Evolutionary conservation across 1,140 invertebrate species (phyloP).

Genomic region (Drosophila mauritiana): DNA sequence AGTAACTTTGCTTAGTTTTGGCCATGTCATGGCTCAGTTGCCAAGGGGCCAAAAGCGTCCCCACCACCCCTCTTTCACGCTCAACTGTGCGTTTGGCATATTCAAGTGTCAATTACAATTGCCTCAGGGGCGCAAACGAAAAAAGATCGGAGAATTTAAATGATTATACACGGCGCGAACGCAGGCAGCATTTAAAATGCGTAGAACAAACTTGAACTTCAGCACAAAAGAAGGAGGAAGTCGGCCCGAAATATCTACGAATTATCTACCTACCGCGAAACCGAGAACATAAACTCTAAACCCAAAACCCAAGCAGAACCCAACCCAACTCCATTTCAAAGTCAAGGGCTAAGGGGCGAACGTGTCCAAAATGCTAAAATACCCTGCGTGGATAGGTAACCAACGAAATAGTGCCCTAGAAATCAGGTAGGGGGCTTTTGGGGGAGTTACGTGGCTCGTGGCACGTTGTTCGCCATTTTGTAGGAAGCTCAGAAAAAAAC

Average conservation of each 20-base stretch:
- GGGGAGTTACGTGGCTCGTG: constrained; percentile 68
- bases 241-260: constrained; percentile 18
- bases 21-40: constrained; percentile 74
- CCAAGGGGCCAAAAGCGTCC: constrained; percentile 35
- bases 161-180: constrained; percentile 52
- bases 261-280: constrained; percentile 25
- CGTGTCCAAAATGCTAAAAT: constrained; percentile 55
- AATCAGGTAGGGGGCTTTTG: constrained; percentile 5
- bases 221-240: constrained; percentile 59
- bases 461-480: constrained; percentile 64
- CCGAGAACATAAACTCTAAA: constrained; percentile 9
- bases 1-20: constrained; percentile 56
- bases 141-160: constrained; percentile 39
- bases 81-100: constrained; percentile 53
- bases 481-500: constrained; percentile 27
- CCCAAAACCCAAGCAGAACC: not conserved
- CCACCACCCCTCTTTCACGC: constrained; percentile 4
- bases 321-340: constrained; percentile 51
- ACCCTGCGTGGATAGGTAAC: constrained; percentile 26
- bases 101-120: constrained; percentile 68
- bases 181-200: constrained; percentile 66
- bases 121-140: constrained; percentile 42
- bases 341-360: constrained; percentile 73
- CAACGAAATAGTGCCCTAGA: constrained; percentile 34
- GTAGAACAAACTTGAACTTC: constrained; percentile 78